Conservation (phyloP, 2,888 invertebrate species). For the Dinocampus coccinellae region DNA sequence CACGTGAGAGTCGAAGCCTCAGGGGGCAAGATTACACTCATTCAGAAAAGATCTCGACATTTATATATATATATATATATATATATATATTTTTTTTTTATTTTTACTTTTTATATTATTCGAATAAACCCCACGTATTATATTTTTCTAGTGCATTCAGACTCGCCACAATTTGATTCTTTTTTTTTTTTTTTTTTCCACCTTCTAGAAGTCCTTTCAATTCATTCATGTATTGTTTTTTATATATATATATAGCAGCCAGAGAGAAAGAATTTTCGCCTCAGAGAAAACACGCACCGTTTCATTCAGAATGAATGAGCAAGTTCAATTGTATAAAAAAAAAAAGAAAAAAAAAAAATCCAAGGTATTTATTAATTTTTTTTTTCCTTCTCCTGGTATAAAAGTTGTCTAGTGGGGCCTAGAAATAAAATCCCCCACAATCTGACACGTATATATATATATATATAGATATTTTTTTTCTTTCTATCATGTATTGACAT, state of each 20-base stretch:
- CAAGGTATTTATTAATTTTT: neutral
- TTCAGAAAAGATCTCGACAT: slow-evolving; percentile 57
- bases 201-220: too few species aligned
- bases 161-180: neutral
- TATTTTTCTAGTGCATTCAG: neutral
- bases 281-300: neutral
- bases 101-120: slow-evolving; percentile 35
- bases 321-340: neutral
- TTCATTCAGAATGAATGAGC: neutral
- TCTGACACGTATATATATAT: too few species aligned
- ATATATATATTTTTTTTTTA: slow-evolving; percentile 47
- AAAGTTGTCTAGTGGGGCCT: neutral
- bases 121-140: slow-evolving; percentile 39
- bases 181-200: slow-evolving; percentile 16
- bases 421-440: too few species aligned
- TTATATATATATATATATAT: too few species aligned
- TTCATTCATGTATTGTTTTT: neutral
- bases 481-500: too few species aligned
- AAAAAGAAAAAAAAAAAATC: too few species aligned
- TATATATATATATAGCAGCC: neutral
- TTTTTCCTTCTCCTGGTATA: neutral
- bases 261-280: neutral
- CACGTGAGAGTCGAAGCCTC: slow-evolving; percentile 40
- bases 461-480: too few species aligned
- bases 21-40: slow-evolving; percentile 63